Percentiles rank a stretch among this genome's conserved stretches.
These are phyloP conservation scores for Leptarthrus brevirostris DNA, from an alignment of 2,888 invertebrate genomes.

Conservation along the genomic window DNA sequence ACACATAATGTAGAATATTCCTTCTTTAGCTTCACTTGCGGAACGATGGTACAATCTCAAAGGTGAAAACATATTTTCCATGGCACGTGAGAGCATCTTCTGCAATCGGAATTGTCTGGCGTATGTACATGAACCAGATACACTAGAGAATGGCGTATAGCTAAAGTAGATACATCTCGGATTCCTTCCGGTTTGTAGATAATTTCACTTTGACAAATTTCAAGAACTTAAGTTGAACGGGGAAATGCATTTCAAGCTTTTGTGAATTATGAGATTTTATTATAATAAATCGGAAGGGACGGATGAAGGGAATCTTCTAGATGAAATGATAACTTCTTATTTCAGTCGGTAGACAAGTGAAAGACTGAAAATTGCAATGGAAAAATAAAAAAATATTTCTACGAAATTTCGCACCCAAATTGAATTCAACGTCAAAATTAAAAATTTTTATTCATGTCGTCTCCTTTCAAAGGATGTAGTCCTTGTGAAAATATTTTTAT, in stretches of 20 bases:
- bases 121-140: background rate
- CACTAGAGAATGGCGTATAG: background rate
- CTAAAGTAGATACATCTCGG: background rate
- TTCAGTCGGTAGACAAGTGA: too few species aligned
- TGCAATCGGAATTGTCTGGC: slow-evolving; percentile 10
- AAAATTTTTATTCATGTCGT: too few species aligned
- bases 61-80: slow-evolving; percentile 33
- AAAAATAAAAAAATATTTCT: too few species aligned
- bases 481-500: too few species aligned
- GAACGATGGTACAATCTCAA: background rate
- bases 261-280: slow-evolving; percentile 3
- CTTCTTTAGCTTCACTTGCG: slow-evolving; percentile 14
- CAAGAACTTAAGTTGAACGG: background rate
- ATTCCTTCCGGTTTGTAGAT: slow-evolving; percentile 6
- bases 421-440: too few species aligned
- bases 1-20: background rate
- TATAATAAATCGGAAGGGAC: too few species aligned
- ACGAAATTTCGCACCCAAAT: too few species aligned
- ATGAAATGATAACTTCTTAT: too few species aligned
- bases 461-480: too few species aligned
- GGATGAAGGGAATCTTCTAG: too few species aligned
- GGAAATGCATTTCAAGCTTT: background rate
- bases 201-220: slow-evolving; percentile 27
- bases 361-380: too few species aligned
- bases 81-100: slow-evolving; percentile 20